Base-by-base conservation (phyloP, 2,113 vertebrate genomes). In the Aspidoscelis tigris region DNA sequence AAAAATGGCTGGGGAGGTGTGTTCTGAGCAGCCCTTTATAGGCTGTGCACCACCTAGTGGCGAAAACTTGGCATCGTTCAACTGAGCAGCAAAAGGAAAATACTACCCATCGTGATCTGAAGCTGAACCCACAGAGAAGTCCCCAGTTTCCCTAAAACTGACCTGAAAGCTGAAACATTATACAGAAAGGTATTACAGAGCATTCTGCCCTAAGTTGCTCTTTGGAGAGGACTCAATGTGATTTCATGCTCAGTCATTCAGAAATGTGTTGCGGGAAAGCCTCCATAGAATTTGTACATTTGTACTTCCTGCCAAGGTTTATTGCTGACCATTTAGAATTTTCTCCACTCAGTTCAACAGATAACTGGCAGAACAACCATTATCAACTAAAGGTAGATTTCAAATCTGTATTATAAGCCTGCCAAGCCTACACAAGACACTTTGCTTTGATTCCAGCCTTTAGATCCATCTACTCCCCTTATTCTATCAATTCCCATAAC, bases 201-300 rank as follows among this genome's bases (percentile, higher is more conserved):
- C 80, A 61, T n/a, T 64, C 33, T 24, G 26, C 50, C 33, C 5
- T 78, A 22, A 10, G 26, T 43, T 39, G 12, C n/a, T 58, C 79
- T 81, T 22, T 73, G 3, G 7, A 81, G 68, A 39, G 61, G 55
- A 74, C 69, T 72, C 69, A 82, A 70, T 72, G 61, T 74, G 53
- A 74, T 82, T 74, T 72, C 12, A 20, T 64, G 41, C 80, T 82
- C 79, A 22, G 39, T 16, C 43, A 24, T 70, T 73, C 33, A 64
- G 39, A 64, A 53, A 82, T 81, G 43, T 81, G 69, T 58, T 81
- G 22, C 22, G 10, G 7, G 80, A 26, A 72, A 81, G 53, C 68
- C 69, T 81, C 55, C 21, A 39, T 72, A n/a, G 24, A 3, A 53
- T 55, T 71, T 82, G 70, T 73, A 82, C 70, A 50, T 50, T 50